Percentiles rank a stretch among this genome's conserved stretches.
These are phyloP conservation scores for Clarias laeviceps DNA, from an alignment of 2,797 vertebrate species.

Conservation along the genomic window DNA sequence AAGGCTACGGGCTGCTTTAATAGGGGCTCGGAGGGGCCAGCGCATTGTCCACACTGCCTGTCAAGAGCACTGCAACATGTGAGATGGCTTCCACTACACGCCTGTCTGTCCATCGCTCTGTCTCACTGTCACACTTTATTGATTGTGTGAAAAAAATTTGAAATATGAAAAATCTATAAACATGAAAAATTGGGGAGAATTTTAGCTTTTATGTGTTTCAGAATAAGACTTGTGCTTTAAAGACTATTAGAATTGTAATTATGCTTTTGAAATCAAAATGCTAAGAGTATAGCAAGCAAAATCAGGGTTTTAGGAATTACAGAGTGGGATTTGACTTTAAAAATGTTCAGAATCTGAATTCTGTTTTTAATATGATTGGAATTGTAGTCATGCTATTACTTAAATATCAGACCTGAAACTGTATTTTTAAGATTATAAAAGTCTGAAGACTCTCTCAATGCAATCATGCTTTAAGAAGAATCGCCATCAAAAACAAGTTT, in stretches of 20 bases:
- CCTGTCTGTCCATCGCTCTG: neutral
- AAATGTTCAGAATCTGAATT: neutral
- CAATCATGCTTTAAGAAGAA: neutral
- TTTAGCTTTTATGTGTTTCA: neutral
- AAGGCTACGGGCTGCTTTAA: constrained; percentile 77
- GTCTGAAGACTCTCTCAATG: no score
- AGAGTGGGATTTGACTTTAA: no score
- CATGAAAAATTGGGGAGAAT: no score
- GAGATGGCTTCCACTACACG: constrained; percentile 52
- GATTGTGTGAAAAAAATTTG: no score
- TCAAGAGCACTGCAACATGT: constrained; percentile 69
- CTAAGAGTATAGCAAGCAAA: neutral
- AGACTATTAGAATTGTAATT: no score
- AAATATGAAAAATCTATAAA: no score
- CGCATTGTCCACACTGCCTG: constrained; percentile 54
- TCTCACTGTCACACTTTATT: neutral
- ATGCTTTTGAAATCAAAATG: neutral
- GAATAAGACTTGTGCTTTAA: neutral
- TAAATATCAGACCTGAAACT: neutral
- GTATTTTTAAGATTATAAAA: neutral
- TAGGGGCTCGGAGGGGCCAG: constrained; percentile 60
- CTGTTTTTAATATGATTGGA: neutral
- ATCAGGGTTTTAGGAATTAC: neutral
- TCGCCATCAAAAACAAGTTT: neutral
- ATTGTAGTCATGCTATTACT: neutral